Percentiles rank a stretch among this genome's conserved stretches.
Conservation (phyloP, 2,888 invertebrate genomes). For the Amorpha juglandis region DNA sequence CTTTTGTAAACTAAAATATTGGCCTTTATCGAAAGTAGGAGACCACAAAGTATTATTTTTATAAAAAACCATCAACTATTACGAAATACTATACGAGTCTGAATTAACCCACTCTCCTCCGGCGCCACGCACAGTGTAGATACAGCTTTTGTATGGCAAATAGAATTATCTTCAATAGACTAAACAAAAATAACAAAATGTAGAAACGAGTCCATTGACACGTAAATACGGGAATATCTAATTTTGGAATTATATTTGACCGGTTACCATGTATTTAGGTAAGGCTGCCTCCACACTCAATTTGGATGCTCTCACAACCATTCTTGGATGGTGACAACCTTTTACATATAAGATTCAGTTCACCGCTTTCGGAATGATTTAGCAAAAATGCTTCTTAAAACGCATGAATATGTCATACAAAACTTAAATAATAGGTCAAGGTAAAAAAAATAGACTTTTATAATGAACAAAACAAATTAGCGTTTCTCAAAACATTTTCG, state of each 20-base stretch:
- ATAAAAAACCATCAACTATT: background rate
- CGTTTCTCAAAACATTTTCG: constrained; percentile 52
- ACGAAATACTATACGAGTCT: background rate
- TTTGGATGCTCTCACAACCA: too few relatives aligned
- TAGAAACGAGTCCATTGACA: constrained; percentile 21
- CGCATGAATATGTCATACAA: constrained; percentile 36
- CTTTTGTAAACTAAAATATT: background rate
- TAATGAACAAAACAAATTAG: constrained; percentile 13
- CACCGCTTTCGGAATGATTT: constrained; percentile 51
- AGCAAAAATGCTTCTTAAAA: constrained; percentile 56
- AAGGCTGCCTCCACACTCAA: constrained; percentile 8
- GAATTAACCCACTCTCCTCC: background rate
- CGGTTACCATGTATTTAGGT: constrained; percentile 15
- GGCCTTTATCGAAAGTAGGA: too few relatives aligned
- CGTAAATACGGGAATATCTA: constrained; percentile 18
- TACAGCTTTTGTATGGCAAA: constrained; percentile 22
- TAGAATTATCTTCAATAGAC: constrained; percentile 26
- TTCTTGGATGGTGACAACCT: background rate
- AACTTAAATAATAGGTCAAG: constrained; percentile 28
- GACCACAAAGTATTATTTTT: too few relatives aligned
- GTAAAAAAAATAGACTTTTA: constrained; percentile 30
- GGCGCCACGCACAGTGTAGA: background rate
- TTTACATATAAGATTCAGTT: constrained; percentile 40
- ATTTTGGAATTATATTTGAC: constrained; percentile 23
- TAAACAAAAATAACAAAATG: constrained; percentile 26